Base-by-base conservation (phyloP, 1,140 invertebrate species). In the Elysia chlorotica region DNA sequence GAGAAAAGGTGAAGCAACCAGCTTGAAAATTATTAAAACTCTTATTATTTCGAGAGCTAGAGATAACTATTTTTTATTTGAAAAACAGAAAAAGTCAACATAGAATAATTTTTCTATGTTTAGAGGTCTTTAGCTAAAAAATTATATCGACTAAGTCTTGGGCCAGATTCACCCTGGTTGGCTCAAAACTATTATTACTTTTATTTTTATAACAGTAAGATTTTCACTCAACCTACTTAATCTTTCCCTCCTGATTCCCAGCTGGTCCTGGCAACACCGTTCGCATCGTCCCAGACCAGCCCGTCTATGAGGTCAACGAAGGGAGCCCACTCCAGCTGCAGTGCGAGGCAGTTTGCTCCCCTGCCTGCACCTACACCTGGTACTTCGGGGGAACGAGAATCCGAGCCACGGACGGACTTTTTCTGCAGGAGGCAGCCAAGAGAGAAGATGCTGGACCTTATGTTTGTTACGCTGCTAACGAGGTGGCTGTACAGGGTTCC, bases 361-460 rank as follows among this genome's bases (percentile, higher is more conserved):
- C 71, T 54, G 30, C 63, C 54, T 73, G 71, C 28, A 73, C 71
- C 31, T 73, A 73, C 65, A 73, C 71, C 5, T 73, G 71, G 71
- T 73, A 66, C 53, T 73, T 36, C 54, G 71, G 48, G 30, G 31
- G 37, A 31, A 48, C 62, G 6, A 59, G 71, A 25, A 48, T 66
- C 28, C 65, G 41, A 36, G 38, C 63, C 17, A 35, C 14, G 5
- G 63, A 73, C 63, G 71, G 71, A 5, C 3, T 73, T 0, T 62
- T 73, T 17, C 25, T 28, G 21, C 48, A 56, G 6, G 38, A 41
- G 4, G 48, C 53, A 23, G 71, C 65, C 36, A 30, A 41, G n/a
- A 21, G 71, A 0, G 37, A 57, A 23, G 25, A n/a, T 21, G 38
- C 31, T 6, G 71, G 71, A 2, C 65, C 71, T 38, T 73, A 57